Conservation (phyloP, 1,140 invertebrate genomes). For the Nasonia longicornis region DNA sequence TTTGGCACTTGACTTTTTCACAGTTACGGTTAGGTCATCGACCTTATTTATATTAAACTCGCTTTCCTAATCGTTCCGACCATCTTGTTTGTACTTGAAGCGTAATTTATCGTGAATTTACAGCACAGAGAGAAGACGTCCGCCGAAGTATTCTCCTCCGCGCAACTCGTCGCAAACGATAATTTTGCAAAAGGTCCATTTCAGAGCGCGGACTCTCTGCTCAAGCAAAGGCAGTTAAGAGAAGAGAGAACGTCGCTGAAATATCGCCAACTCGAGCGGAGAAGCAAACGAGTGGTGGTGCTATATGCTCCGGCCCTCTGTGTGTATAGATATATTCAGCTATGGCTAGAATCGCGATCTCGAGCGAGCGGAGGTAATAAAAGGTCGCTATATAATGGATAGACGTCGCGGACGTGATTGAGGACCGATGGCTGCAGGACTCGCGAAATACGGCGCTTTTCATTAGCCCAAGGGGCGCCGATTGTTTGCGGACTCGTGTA, state of each 20-base stretch:
- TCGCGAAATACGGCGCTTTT: background rate
- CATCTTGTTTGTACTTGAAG: background rate
- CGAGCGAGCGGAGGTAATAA: conserved; percentile 22
- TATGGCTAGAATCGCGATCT: conserved; percentile 6
- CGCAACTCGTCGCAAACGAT: conserved; percentile 3
- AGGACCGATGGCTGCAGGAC: background rate
- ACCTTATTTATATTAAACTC: too few species aligned
- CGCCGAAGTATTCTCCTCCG: background rate
- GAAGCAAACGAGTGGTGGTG: conserved; percentile 8
- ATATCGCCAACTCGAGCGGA: conserved; percentile 18
- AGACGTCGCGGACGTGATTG: background rate
- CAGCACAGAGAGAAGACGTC: background rate
- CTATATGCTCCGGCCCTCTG: too few species aligned
- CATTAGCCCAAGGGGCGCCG: background rate
- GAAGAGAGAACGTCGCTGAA: background rate
- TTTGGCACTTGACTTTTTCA: too few species aligned
- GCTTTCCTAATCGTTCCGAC: too few species aligned
- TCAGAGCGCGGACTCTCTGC: background rate
- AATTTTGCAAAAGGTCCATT: conserved; percentile 27
- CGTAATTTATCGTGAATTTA: background rate
- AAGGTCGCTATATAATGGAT: conserved; percentile 3
- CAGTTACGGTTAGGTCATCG: too few species aligned
- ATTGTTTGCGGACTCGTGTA: background rate
- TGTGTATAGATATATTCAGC: background rate
- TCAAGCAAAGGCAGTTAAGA: conserved; percentile 24